Base-by-base conservation (phyloP, 2,113 vertebrate species). In the Amphiprion ocellaris region DNA sequence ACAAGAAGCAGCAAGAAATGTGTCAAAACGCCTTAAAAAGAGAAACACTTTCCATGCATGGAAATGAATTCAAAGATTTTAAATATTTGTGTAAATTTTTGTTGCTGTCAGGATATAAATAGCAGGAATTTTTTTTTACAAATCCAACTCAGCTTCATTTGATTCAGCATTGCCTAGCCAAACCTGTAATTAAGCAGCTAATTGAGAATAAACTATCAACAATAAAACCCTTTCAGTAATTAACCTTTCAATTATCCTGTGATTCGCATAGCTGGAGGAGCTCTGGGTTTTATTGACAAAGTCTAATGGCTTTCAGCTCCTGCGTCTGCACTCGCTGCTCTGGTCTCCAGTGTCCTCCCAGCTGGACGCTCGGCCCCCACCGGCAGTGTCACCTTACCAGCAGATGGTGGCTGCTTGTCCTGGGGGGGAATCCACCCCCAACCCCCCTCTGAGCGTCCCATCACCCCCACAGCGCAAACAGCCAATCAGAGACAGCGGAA, bases 351-450 rank as follows among this genome's bases (percentile, higher is more conserved):
- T 73, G 47, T 70, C 68, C 68, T 44, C 71, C 86, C 71, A 71
- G 79, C 74, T 83, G 67, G 82, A 84, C 81, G 33, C 66, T 53
- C 17, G 41, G 62, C n/a, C 70, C 74, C 85, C 33, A 0, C 16
- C 17, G 15, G 24, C 56, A 90, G 92, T 94, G 86, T 94, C 90
- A 70, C 77, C 87, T 95, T 94, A 94, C 94, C 75, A 84, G 88
- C 94, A 95, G 94, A 95, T 95, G 94, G 93, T 88, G 37, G 72
- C 30, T 39, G 54, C 50, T 54, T 0, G 49, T 78, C 85, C 86
- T 68, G 24, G 9, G 65, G 53, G 6, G 28, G 9, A 5, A 26
- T 37, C 53, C 39, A 64, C 39, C 90, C 77, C 69, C 33, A 37
- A 73, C 63, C 73, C 83, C 82, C 82, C 55, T 65, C 49, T 1